A percentile compares a stretch with the other conserved stretches of the same genome.
Conservation (phyloP, 2,797 vertebrate genomes). For the Cuniculus paca region DNA sequence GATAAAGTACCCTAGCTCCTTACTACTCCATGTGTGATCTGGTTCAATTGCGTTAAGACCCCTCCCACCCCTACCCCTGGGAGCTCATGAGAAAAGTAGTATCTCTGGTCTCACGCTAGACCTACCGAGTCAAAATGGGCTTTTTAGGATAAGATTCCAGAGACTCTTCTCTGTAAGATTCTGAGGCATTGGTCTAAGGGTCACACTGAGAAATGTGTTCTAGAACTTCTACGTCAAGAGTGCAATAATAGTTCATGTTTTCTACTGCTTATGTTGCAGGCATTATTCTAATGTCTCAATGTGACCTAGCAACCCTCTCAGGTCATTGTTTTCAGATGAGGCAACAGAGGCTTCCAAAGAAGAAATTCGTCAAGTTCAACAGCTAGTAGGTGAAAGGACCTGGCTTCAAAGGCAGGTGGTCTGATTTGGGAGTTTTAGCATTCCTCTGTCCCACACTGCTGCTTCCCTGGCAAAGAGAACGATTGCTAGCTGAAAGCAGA, state of each 20-base stretch:
- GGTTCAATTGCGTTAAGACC: too few species aligned
- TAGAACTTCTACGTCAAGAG: not conserved
- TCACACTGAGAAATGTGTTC: not conserved
- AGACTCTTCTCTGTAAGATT: not conserved
- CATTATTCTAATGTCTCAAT: not conserved
- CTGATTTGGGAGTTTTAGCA: not conserved
- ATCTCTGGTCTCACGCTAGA: not conserved
- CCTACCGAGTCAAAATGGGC: not conserved
- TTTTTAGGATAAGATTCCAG: not conserved
- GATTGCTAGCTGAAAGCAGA: not conserved
- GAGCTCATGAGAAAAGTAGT: not conserved
- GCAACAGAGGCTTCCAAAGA: not conserved
- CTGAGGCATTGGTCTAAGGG: not conserved
- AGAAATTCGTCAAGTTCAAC: not conserved
- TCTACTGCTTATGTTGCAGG: not conserved
- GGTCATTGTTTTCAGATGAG: not conserved
- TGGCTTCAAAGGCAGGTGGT: not conserved
- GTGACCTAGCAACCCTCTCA: not conserved
- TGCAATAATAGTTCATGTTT: not conserved
- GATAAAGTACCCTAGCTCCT: not conserved
- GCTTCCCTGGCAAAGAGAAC: not conserved
- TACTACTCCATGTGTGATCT: not conserved
- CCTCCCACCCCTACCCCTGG: too few species aligned
- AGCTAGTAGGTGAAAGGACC: not conserved
- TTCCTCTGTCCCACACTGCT: fast-evolving